phyloP scores from a whole-genome alignment of 2,888 invertebrate species.

The Drosophila leonis region DNA sequence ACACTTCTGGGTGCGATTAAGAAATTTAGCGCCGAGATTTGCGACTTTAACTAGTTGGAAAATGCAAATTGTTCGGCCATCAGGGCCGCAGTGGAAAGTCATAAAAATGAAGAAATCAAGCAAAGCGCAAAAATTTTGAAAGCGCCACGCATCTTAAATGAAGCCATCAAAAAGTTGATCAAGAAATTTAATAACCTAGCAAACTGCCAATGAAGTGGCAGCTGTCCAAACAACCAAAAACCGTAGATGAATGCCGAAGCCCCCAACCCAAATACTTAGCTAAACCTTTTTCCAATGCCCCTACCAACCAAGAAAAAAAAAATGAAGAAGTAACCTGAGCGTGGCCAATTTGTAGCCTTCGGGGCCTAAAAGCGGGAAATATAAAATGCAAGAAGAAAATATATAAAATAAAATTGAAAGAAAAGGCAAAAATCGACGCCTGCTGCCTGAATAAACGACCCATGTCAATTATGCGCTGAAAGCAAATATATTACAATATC shows the following conservation, averaged over 20 bases:
- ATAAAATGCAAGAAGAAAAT: constrained; percentile 14
- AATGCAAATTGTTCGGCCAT: constrained; percentile 64
- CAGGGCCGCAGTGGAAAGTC: constrained; percentile 10
- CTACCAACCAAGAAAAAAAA: constrained; percentile 20
- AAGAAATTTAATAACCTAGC: constrained; percentile 73
- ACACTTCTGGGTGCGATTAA: constrained; percentile 75
- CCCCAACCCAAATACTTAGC: constrained; percentile 57
- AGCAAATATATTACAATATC: constrained; percentile 82
- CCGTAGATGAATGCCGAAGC: constrained; percentile 1
- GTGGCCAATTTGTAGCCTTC: constrained; percentile 67
- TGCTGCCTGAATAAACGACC: constrained; percentile 71
- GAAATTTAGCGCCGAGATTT: constrained; percentile 72
- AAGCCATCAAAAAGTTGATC: constrained; percentile 72
- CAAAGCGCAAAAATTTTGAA: constrained; percentile 36
- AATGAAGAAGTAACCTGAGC: constrained; percentile 66
- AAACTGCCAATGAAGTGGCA: constrained; percentile 75
- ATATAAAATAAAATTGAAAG: constrained; percentile 12
- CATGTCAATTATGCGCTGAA: constrained; percentile 80
- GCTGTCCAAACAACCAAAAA: constrained; percentile 73
- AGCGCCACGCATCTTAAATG: constrained; percentile 46
- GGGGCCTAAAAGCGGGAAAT: constrained; percentile 16
- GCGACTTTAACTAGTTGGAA: constrained; percentile 54
- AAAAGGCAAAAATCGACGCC: constrained; percentile 52
- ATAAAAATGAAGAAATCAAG: constrained; percentile 10
- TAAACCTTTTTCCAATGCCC: constrained; percentile 64